These are phyloP conservation scores for Antedon mediterranea DNA, from an alignment of 53 echinoderm and acorn worm genomes.

Conservation along the genomic window DNA sequence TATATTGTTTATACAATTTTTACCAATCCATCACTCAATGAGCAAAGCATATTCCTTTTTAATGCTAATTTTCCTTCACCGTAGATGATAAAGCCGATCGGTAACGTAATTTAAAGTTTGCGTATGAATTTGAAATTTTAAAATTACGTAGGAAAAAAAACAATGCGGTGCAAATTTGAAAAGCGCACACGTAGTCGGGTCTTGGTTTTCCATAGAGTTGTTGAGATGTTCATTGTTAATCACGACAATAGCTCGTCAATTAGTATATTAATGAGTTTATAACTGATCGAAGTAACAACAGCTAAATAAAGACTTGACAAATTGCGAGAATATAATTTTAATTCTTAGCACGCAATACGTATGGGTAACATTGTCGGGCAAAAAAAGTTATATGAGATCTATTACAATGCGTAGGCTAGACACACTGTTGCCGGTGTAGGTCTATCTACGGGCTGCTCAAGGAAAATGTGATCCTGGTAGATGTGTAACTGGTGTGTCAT, in stretches of 20 bases:
- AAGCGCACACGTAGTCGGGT: background rate
- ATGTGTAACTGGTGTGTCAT: too few relatives aligned
- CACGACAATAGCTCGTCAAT: background rate
- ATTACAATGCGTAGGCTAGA: too few relatives aligned
- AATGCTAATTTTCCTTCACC: background rate
- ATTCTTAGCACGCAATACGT: background rate
- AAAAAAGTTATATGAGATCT: too few relatives aligned
- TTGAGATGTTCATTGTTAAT: background rate
- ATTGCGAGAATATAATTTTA: background rate
- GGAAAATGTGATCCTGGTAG: too few relatives aligned
- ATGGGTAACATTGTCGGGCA: background rate
- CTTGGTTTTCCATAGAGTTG: background rate
- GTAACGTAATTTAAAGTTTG: background rate
- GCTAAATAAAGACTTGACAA: background rate
- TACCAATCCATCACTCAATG: background rate
- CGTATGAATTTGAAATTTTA: background rate
- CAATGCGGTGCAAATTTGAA: background rate
- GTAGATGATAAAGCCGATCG: background rate
- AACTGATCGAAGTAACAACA: background rate
- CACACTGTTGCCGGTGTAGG: too few relatives aligned
- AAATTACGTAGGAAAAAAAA: background rate
- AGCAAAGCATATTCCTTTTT: background rate
- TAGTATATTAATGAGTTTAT: background rate
- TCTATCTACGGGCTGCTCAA: too few relatives aligned
- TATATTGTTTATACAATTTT: background rate